Conservation (phyloP, 2,113 vertebrate species). For the Chlorocebus sabaeus region DNA sequence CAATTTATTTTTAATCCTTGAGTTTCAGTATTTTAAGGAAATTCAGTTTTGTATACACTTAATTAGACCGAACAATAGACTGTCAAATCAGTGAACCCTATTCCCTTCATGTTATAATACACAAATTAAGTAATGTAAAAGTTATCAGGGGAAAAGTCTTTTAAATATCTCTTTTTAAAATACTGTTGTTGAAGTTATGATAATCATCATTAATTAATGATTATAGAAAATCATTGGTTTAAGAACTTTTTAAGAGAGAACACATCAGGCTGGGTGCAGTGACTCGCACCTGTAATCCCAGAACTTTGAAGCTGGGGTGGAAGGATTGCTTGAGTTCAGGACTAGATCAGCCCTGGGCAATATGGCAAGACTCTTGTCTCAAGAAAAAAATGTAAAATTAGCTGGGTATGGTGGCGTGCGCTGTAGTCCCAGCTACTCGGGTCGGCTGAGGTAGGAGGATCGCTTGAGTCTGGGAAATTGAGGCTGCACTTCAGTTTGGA, state of each 20-base stretch:
- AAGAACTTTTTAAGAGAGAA: constrained; percentile 32
- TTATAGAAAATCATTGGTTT: constrained; percentile 10
- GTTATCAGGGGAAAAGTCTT: neutral
- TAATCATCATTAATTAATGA: constrained; percentile 53
- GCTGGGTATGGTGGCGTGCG: no score
- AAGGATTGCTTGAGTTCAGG: no score
- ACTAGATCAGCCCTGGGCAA: no score
- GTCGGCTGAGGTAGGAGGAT: no score
- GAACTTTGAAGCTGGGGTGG: no score
- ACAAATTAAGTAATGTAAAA: neutral
- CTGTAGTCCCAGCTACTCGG: no score
- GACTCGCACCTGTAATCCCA: no score
- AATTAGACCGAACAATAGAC: constrained; percentile 47
- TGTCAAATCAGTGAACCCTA: neutral
- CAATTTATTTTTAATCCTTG: constrained; percentile 53
- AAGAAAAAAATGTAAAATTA: no score
- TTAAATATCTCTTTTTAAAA: neutral
- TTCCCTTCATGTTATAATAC: neutral
- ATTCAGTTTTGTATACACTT: constrained; percentile 1
- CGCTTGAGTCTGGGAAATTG: no score
- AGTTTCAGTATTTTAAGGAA: constrained; percentile 31
- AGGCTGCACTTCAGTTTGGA: no score
- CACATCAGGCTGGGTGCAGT: neutral
- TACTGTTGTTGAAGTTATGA: neutral
- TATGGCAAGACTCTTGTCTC: no score